A percentile compares a stretch with the other conserved stretches of the same genome.
phyloP scores from a whole-genome alignment of 2,888 invertebrate genomes.

The Argyra leucocephala region DNA sequence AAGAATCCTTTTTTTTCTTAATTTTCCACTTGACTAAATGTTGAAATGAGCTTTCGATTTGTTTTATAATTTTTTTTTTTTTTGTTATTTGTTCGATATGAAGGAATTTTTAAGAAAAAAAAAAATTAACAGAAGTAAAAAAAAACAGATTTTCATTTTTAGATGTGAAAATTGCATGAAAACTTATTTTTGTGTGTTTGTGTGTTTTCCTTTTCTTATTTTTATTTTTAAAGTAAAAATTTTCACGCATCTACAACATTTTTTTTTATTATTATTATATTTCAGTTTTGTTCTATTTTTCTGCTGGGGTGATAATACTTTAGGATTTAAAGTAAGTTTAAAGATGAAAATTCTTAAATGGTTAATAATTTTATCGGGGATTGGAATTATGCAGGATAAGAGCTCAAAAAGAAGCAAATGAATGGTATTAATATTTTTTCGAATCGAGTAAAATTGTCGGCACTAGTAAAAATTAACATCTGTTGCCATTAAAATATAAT shows the following conservation, averaged over 20 bases:
- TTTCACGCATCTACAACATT: not conserved
- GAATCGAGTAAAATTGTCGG: not conserved
- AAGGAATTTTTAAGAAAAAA: not conserved
- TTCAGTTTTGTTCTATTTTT: not conserved
- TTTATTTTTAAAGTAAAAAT: not conserved
- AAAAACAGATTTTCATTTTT: constrained; percentile 1
- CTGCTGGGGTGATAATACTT: not conserved
- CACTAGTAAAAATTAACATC: not conserved
- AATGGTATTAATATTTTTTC: not conserved
- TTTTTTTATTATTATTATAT: not conserved
- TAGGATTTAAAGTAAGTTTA: not conserved
- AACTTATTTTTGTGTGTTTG: not conserved
- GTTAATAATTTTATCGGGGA: not conserved
- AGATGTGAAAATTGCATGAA: constrained; percentile 6
- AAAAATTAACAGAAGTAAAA: not conserved
- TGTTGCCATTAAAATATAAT: not conserved
- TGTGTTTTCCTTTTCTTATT: not conserved
- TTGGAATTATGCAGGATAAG: not conserved
- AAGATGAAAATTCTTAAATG: not conserved
- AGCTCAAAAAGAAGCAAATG: not conserved
- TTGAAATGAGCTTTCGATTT: constrained; percentile 1
- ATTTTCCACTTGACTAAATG: constrained; percentile 1
- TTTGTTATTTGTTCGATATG: not conserved
- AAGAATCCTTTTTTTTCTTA: not conserved
- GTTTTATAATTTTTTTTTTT: not conserved